Base-by-base conservation (phyloP, 2,888 invertebrate species). In the Ferrisia virgata region DNA sequence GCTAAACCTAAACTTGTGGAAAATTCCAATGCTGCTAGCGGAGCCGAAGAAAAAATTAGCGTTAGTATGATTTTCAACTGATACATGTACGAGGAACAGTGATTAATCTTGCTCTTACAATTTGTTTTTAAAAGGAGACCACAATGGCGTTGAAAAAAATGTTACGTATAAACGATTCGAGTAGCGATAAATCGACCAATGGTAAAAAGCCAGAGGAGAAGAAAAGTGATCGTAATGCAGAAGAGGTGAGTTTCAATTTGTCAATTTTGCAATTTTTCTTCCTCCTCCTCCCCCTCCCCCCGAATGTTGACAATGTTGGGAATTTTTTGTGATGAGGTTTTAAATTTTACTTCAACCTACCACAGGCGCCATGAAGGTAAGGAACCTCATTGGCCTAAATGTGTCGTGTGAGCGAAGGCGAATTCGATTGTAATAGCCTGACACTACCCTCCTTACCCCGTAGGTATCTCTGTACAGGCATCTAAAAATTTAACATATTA, bases 81-180 rank as follows among this genome's bases (percentile, higher is more conserved):
- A n/a, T n/a, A n/a, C 4, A 64, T 64, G n/a, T 1, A 18, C 5
- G 22, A 13, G 6, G 22, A 53, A 22, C 4, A 22, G 6, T 31
- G 0, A 31, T n/a, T 1, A 69, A 31, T 31, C 31, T 11, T 31
- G 13, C 31, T 69, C 2, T 13, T 28, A 31, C 13, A 0, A 31
- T n/a, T n/a, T n/a, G n/a, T 72, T 72, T 72, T 72, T 2, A 22
- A 33, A 33, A 81, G 81, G 81, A 47, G n/a, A 47, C 81, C 0
- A 81, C 81, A 13, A 22, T 53, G 31, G 53, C 81, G 58, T 53
- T 81, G 81, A 81, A 81, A 33, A 81, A 81, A 58, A 47, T 81
- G 53, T 53, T 81, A 18, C 43, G 53, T 4, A 81, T 81, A 2
- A 25, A 47, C 31, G 81, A 81, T 33, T 1, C 28, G 1, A 43